Evolutionary conservation across 1,140 invertebrate genomes (phyloP).

Genomic region (Saccostrea echinata): DNA sequence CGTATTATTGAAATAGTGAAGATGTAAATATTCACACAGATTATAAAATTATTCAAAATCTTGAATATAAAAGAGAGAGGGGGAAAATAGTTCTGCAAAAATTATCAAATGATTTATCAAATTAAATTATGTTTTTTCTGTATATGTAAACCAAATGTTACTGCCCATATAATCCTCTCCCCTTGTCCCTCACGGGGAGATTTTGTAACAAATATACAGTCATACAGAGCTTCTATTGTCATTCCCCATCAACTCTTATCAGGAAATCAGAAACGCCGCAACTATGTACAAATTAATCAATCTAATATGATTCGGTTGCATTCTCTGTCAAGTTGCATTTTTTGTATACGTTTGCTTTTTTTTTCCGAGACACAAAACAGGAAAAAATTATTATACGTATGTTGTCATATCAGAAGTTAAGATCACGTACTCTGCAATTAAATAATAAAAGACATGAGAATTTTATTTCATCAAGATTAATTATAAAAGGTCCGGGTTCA

Average conservation of each 20-base stretch:
- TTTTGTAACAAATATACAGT: conserved; percentile 16
- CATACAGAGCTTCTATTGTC: not conserved
- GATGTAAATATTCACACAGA: no score
- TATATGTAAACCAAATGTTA: not conserved
- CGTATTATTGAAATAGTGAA: no score
- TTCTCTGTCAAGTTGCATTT: not conserved
- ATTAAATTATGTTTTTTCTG: not conserved
- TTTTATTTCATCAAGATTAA: not conserved
- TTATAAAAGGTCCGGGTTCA: no score
- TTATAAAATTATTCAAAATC: no score
- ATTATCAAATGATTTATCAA: not conserved
- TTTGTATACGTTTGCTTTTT: not conserved
- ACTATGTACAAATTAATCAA: conserved; percentile 35
- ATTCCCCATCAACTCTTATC: conserved; percentile 13
- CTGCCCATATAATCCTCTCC: not conserved
- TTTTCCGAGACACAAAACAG: no score
- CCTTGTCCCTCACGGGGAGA: not conserved
- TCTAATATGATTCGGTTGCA: conserved; percentile 12
- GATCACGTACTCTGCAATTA: not conserved
- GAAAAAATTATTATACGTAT: not conserved
- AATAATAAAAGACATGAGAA: no score
- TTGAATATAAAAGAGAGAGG: no score
- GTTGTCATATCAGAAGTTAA: not conserved
- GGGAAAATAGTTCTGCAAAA: no score
- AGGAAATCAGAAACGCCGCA: conserved; percentile 3